A percentile compares a stretch with the other conserved stretches of the same genome.
Evolutionary conservation across 23 tunicate species (phyloP).

Genomic region (Styela clava): DNA sequence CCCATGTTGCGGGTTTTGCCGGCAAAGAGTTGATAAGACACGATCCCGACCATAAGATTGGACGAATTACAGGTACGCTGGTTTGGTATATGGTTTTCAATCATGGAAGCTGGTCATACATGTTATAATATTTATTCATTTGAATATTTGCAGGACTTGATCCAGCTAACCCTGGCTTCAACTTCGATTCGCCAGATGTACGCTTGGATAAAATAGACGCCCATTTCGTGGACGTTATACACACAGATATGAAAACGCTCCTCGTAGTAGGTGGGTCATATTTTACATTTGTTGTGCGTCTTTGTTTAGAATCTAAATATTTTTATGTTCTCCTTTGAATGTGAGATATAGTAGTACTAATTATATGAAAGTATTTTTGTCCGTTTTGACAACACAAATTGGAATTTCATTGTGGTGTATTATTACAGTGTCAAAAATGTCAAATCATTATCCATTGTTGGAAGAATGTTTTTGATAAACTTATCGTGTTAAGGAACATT

Average conservation of each 20-base stretch:
- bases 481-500: not conserved
- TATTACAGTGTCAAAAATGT: not conserved
- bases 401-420: not conserved
- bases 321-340: no score
- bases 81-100: not conserved
- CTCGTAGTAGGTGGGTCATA: conserved; percentile 56
- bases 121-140: no score
- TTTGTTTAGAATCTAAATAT: no score
- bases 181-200: conserved; percentile 57
- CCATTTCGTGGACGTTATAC: conserved; percentile 80
- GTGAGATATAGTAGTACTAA: no score
- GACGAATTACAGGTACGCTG: conserved; percentile 66
- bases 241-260: conserved; percentile 81
- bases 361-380: no score
- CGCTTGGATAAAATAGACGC: conserved; percentile 82
- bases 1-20: conserved; percentile 96
- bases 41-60: conserved; percentile 34
- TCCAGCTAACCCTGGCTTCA: conserved; percentile 90
- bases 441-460: not conserved
- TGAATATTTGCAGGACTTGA: conserved; percentile 45
- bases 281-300: not conserved
- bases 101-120: no score
- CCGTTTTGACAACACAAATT: not conserved
- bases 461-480: not conserved
- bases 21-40: conserved; percentile 59